phyloP scores from a whole-genome alignment of 37 sponge, comb jelly and placozoan genomes.

The Crambe crambe region DNA sequence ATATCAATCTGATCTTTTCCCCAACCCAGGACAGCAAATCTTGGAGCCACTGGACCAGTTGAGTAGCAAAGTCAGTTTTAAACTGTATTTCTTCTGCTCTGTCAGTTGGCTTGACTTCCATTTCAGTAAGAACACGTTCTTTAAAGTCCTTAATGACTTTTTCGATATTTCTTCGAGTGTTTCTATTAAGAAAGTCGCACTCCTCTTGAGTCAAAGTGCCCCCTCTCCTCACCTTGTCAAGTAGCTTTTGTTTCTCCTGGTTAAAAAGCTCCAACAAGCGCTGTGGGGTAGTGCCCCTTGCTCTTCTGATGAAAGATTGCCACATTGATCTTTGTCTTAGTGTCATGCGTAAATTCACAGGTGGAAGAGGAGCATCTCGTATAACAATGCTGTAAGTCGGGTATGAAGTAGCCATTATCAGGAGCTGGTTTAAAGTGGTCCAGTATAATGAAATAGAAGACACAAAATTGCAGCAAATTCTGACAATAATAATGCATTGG shows the following conservation, averaged over 20 bases:
- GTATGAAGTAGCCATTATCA: too few relatives aligned
- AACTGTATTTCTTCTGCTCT: not conserved
- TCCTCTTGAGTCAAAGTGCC: not conserved
- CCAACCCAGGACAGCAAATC: not conserved
- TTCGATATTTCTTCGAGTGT: not conserved
- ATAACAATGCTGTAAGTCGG: too few relatives aligned
- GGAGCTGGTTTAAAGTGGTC: too few relatives aligned
- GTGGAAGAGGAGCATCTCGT: not conserved
- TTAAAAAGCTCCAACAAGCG: not conserved
- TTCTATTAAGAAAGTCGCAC: not conserved
- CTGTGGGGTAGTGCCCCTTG: not conserved
- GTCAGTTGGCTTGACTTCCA: not conserved
- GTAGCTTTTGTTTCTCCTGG: not conserved
- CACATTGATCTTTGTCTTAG: not conserved
- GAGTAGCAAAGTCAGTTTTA: not conserved
- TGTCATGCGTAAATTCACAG: not conserved
- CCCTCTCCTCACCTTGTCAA: not conserved
- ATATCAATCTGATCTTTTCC: not conserved
- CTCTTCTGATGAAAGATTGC: not conserved
- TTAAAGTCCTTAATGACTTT: not conserved
- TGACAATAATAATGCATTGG: too few relatives aligned
- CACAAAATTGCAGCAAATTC: too few relatives aligned
- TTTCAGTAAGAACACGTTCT: not conserved
- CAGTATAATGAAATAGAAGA: too few relatives aligned
- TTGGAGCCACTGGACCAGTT: not conserved